Evolutionary conservation across 2,113 vertebrate genomes (phyloP), one percentile per base, ranked within the genome.

Genomic region (Desmodus rotundus): DNA sequence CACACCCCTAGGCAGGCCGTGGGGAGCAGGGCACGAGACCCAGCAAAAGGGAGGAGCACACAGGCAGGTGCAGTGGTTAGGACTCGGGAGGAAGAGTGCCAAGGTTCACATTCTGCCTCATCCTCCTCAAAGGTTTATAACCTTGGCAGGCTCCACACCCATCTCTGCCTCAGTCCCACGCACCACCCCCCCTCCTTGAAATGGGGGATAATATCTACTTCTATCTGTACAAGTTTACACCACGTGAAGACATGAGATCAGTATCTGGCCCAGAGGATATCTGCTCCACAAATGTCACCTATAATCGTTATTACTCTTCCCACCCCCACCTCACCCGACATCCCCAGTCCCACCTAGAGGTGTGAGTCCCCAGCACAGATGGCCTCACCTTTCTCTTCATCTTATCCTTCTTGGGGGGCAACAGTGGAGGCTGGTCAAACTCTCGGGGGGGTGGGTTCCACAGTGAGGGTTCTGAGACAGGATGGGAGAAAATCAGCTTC

Each of bases 331-430:
- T 28, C 33, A 33, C 17, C 33, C 22, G 43, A 74, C 13, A 13
- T 0, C 33, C 41, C 61, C 5, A 50, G 73, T 16, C 28, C 41
- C 15, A 6, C 8, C 7, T 20, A 7, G 26, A 90, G n/a, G 7
- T 31, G 16, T 28, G 16, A 78, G 6, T 20, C 70, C 38, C 82
- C 52, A 3, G 78, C 65, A 77, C 1, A 2, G 58, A 41, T 11
- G 22, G 17, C 31, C 96, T 98, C 82, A 98, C 98, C 95, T 94
- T 96, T 89, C 92, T 97, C 95, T 97, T 97, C 88, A 97, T 98
- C 94, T 98, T 98, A 47, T 98, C 98, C 43, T 98, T 98, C 97
- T 99, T 99, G 24, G 99, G 99, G 1, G 99, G 99, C 24, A 99
- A 98, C 77, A 98, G 88, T 14, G 99, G 99, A 24, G 99, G 99